Evolutionary conservation across 2,888 invertebrate genomes (phyloP), one percentile per base, ranked within the genome.

Genomic region (Hirtodrosophila histrioides): DNA sequence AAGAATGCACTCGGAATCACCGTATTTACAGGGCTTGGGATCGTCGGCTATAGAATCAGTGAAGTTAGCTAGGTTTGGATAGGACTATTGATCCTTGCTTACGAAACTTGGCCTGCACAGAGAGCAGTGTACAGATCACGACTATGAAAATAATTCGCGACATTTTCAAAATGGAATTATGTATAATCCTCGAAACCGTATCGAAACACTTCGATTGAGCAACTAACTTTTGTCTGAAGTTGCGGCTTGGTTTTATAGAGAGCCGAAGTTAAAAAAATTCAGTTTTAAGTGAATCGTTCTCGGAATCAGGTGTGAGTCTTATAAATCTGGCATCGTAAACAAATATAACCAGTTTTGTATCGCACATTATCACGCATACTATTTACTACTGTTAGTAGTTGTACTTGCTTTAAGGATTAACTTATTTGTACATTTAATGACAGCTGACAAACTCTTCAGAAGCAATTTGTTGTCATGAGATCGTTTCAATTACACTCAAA

Each of bases 1-100:
- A 0, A 69, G 11, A 5, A 89, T 71, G 44, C 89, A 89, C 0
- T 79, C 77, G 0, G 54, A 53, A 23, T 89, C 89, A 3, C 76
- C 89, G 62, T 80, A 76, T 57, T 83, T 86, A 44, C 89, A 89
- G 3, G 89, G 88, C 29, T 86, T 84, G 0, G 89, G 89, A 55
- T 89, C 80, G 6, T 74, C 56, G 7, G 89, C 89, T 89, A 29
- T 33, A 10, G 10, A 56, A 12, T 33, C 4, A 6, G 12, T 33
- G 10, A 10, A 35, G 4, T 40, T 50, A 24, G 11, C 10, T 7
- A 8, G 7, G 5, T 0, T 31, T 12, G 10, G 0, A 2, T 4
- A 6, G 6, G 4, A 12, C n/a, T 7, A n/a, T 4, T 11, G 2
- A 33, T 36, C 23, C 17, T 24, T 41, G 41, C 84, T 83, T 79